Evolutionary conservation across 2,113 vertebrate species (phyloP).

Genomic region (Varanus komodoensis): DNA sequence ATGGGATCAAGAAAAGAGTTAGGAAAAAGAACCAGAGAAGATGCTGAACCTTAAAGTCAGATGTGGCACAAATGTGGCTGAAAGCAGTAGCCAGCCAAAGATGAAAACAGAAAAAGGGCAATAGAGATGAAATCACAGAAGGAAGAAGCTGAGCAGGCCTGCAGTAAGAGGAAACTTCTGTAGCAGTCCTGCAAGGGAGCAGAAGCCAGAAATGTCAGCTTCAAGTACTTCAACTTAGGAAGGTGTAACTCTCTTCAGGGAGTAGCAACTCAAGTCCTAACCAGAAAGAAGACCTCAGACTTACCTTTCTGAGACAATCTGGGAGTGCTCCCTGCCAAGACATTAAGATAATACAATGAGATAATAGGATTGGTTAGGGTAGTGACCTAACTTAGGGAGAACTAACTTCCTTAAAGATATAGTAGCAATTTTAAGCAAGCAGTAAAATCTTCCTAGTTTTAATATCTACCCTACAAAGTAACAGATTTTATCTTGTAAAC

Average conservation of each 20-base stretch:
- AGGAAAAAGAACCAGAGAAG: neutral
- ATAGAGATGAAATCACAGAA: neutral
- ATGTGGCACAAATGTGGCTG: neutral
- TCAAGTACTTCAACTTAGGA: neutral
- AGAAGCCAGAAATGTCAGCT: neutral
- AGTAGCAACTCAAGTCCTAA: neutral
- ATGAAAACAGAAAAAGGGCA: neutral
- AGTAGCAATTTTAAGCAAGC: neutral
- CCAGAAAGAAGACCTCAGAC: neutral
- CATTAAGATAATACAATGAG: neutral
- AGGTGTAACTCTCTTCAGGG: neutral
- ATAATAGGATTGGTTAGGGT: neutral
- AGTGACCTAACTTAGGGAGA: neutral
- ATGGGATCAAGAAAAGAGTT: neutral
- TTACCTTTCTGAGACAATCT: neutral
- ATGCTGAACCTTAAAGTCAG: neutral
- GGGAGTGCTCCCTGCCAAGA: neutral
- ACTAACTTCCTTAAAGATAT: neutral
- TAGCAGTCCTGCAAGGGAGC: neutral
- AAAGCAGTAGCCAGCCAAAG: neutral
- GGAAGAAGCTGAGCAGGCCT: neutral
- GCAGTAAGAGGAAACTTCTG: neutral
- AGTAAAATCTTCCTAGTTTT: neutral
- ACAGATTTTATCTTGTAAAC: neutral
- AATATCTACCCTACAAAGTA: neutral